A percentile compares a stretch with the other conserved stretches of the same genome.
These are phyloP conservation scores for Eudyptes chrysolophus DNA, from an alignment of 2,113 vertebrate species.

Conservation along the genomic window DNA sequence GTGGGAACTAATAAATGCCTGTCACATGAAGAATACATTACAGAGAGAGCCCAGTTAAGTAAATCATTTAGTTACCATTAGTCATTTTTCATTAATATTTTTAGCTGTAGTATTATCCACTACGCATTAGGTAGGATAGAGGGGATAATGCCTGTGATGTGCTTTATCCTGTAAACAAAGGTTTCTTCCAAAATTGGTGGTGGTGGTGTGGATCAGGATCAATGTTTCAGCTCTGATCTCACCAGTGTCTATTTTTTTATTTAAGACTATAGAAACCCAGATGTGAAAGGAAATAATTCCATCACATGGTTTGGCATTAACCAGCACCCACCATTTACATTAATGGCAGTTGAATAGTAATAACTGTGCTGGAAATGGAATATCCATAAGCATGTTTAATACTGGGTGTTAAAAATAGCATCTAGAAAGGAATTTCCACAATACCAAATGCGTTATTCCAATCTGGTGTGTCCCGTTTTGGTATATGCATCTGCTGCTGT, in stretches of 20 bases:
- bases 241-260: not conserved
- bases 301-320: constrained; percentile 27
- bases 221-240: not conserved
- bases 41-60: constrained; percentile 24
- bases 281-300: constrained; percentile 19
- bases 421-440: not conserved
- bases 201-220: not conserved
- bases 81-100: constrained; percentile 62
- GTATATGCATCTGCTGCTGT: not conserved
- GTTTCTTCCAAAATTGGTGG: not conserved
- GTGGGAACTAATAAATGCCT: constrained; percentile 53
- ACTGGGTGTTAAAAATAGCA: constrained; percentile 34
- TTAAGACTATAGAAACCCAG: not conserved
- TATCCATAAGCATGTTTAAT: constrained; percentile 8
- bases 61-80: constrained; percentile 52
- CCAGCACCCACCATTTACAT: not conserved
- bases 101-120: constrained; percentile 10
- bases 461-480: accelerated
- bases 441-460: not conserved
- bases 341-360: not conserved
- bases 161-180: not conserved
- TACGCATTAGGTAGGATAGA: not conserved
- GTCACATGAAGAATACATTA: constrained; percentile 41
- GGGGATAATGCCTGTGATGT: not conserved
- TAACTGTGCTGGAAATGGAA: constrained; percentile 24